Conservation (phyloP, 2,113 vertebrate species). For the Coptodon bakossiorum region DNA sequence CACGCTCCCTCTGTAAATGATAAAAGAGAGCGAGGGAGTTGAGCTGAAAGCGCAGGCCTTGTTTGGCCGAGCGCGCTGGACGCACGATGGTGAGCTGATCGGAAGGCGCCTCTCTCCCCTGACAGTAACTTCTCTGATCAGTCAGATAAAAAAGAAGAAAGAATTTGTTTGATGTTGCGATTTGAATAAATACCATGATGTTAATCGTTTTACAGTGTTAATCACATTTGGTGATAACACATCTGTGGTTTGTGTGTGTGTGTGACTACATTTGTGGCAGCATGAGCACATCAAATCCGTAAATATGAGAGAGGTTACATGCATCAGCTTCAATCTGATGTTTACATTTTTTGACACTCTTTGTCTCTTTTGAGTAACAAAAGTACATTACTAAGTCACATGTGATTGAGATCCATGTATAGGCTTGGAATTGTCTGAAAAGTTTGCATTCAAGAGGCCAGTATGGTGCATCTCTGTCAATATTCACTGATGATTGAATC, state of each 20-base stretch:
- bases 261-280: background rate
- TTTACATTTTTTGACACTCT: background rate
- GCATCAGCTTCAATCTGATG: background rate
- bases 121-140: slow-evolving; percentile 56
- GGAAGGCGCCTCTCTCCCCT: slow-evolving; percentile 40
- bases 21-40: slow-evolving; percentile 41
- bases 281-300: background rate
- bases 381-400: slow-evolving; percentile 11
- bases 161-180: slow-evolving; percentile 56
- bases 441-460: background rate
- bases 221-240: slow-evolving; percentile 38
- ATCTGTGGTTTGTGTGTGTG: background rate
- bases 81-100: slow-evolving; percentile 4
- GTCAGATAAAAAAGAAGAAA: slow-evolving; percentile 32
- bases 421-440: background rate
- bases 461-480: background rate
- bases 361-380: slow-evolving; percentile 23
- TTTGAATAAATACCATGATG: slow-evolving; percentile 55
- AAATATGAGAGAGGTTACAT: background rate
- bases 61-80: slow-evolving; percentile 17
- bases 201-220: slow-evolving; percentile 47
- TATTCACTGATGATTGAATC: background rate
- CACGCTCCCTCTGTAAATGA: slow-evolving; percentile 68
- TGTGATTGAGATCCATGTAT: background rate
- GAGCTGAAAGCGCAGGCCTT: slow-evolving; percentile 27